Evolutionary conservation across 1,140 invertebrate species (phyloP).

Genomic region (Procambarus virginalis): DNA sequence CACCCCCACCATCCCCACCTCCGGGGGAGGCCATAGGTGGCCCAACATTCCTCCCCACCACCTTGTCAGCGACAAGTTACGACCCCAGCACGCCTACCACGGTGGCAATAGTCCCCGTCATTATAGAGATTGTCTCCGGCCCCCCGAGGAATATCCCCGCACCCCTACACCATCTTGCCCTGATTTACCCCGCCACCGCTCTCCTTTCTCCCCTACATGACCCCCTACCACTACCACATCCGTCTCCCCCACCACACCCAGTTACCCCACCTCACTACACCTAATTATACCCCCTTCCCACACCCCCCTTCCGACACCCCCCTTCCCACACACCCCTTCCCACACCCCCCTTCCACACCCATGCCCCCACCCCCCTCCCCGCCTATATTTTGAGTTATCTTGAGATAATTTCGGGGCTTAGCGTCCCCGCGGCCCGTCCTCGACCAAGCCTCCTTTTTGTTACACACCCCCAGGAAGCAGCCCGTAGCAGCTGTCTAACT

Average conservation of each 20-base stretch:
- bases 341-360: not conserved
- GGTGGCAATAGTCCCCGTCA: constrained; percentile 10
- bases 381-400: no score
- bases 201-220: not conserved
- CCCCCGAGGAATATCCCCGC: not conserved
- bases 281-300: not conserved
- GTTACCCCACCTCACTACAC: no score
- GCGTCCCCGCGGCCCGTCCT: no score
- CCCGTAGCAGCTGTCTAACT: no score
- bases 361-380: not conserved
- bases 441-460: no score
- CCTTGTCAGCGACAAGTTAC: not conserved
- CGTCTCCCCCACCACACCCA: not conserved
- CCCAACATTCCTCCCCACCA: not conserved
- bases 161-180: not conserved
- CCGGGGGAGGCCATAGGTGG: not conserved
- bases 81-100: not conserved
- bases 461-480: no score
- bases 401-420: no score
- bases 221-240: not conserved
- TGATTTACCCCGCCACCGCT: not conserved
- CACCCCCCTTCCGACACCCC: not conserved
- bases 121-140: constrained; percentile 19
- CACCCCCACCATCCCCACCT: not conserved
- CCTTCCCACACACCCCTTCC: not conserved